Base-by-base conservation (phyloP, 2,113 vertebrate species). In the Cephalopterus ornatus region DNA sequence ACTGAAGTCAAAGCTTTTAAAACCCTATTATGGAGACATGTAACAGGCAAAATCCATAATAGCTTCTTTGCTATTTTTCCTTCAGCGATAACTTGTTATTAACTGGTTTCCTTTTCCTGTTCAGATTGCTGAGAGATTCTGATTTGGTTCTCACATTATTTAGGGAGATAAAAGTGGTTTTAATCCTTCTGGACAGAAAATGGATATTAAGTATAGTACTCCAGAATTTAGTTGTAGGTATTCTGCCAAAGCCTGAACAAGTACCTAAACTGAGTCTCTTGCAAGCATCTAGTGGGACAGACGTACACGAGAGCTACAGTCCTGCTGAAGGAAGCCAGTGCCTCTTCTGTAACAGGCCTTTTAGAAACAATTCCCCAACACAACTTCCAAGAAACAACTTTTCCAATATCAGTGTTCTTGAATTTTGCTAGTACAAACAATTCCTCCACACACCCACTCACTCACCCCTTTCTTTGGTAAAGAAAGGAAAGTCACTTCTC, bases 11-110 rank as follows among this genome's bases (percentile, higher is more conserved):
- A 35, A 95, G 52, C 67, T 94, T 96, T 95, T 73, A 82, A 75
- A 96, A 88, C 33, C 85, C 49, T 59, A 26, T 95, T 89, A 95
- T n/a, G 33, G 41, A 94, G 88, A 93, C 33, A 70, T 4, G 12
- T 49, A 66, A 85, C 26, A 81, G 59, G 35, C 46, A 92, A 93
- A 95, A 52, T 2, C 1, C 22, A 16, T 82, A 81, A 97, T 32
- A 94, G 32, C 6, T 67, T 37, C 62, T 76, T 55, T 90, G 20
- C 9, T 78, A 24, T 33, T 76, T 92, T 94, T 92, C 75, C 81
- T 95, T 78, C 35, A 94, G 28, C 49, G 16, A 46, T 80, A 91
- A 79, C 23, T 87, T 5, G 1, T 88, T 68, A 88, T 84, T 85
- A 55, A 53, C 35, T 26, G 32, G 5, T 14, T 89, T 68, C 44